Evolutionary conservation across 2,888 invertebrate species (phyloP).

Genomic region (Amiota mariae): DNA sequence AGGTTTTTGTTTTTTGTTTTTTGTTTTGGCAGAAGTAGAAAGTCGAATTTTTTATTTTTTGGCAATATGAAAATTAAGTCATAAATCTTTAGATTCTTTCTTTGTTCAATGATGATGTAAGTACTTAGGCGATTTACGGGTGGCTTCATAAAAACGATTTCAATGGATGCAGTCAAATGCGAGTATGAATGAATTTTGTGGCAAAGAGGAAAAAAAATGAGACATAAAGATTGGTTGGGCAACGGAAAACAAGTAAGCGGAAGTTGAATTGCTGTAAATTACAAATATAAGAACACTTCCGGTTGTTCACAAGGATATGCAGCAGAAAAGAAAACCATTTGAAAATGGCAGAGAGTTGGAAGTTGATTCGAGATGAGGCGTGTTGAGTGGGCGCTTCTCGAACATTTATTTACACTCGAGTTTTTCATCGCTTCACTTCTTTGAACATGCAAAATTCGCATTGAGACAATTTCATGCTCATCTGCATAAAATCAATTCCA

Average conservation of each 20-base stretch:
- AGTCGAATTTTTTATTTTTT: no score
- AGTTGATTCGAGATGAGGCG: slow-evolving; percentile 12
- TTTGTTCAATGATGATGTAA: background rate
- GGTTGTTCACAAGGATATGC: background rate
- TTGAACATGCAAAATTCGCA: slow-evolving; percentile 60
- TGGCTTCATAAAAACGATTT: background rate
- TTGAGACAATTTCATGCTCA: slow-evolving; percentile 73
- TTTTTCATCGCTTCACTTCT: no score
- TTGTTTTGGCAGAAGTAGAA: no score
- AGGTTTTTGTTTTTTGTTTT: slow-evolving; percentile 43
- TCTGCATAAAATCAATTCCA: slow-evolving; percentile 74
- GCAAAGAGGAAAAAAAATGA: slow-evolving; percentile 21
- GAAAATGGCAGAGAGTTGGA: slow-evolving; percentile 38
- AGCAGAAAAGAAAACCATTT: background rate
- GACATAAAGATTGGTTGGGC: slow-evolving; percentile 4
- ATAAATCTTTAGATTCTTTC: slow-evolving; percentile 47
- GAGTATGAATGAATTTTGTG: background rate
- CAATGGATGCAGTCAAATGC: background rate
- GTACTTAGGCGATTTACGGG: slow-evolving; percentile 10
- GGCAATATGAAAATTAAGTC: slow-evolving; percentile 49
- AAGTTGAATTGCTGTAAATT: slow-evolving; percentile 54
- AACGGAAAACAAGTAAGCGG: slow-evolving; percentile 32
- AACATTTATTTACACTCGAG: slow-evolving; percentile 63
- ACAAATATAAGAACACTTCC: slow-evolving; percentile 54
- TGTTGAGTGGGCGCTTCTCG: background rate